Evolutionary conservation across 1,140 invertebrate genomes (phyloP), one percentile per base, ranked within the genome.

Genomic region (Brachionus manjavacas): DNA sequence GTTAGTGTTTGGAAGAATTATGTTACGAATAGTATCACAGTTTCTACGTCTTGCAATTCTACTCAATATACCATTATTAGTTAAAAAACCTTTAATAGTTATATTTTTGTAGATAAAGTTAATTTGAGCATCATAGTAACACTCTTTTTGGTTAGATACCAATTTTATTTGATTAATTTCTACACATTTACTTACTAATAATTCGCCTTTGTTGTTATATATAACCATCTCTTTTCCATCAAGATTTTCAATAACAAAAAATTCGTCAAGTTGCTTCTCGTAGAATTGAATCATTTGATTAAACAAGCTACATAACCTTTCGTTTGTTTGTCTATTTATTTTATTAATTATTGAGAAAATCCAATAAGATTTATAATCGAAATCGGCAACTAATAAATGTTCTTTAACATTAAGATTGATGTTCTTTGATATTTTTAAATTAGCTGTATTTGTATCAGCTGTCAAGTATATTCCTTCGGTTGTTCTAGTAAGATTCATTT

Each of bases 311-410:
- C 68, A 72, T 39, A 72, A 72, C 41, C 35, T 72, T 39, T 72
- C 35, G 12, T 72, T 72, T 3, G n/a, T 39, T 16, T 35, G 1
- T 72, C 14, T 35, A 39, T 72, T 72, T 39, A 72, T 72, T 72
- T 72, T 35, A 39, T 72, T 72, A n/a, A 72, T 39, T 35, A 72
- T 12, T 1, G 68, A 72, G 41, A 72, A 72, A 12, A 72, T 39
- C 68, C 68, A 72, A 72, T 72, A 72, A 16, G 9, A 70, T 70
- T 70, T 70, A 70, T 35, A 70, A 35, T 70, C 68, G 31, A 70
- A 35, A 70, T 70, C 68, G 3, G 68, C 68, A 7, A 70, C 14
- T 35, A 70, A 31, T 39, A 35, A 35, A 70, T 70, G 68, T 70
- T 70, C 68, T n/a, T 70, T 70, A 39, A 25, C 28, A 35, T 70